phyloP scores from a whole-genome alignment of 2,797 vertebrate species.

The Anabas testudineus region DNA sequence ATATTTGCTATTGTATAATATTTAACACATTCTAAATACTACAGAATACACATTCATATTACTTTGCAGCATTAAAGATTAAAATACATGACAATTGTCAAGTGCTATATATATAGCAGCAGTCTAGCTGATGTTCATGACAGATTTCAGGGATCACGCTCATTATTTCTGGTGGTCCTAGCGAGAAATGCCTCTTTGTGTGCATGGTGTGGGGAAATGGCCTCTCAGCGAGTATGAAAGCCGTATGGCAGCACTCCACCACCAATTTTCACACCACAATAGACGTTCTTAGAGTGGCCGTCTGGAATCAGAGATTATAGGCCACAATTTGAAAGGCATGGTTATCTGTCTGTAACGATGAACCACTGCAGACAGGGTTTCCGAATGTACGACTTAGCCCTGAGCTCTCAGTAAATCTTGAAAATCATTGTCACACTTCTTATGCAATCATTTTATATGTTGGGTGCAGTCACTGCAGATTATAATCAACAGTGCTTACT shows the following conservation, averaged over 20 bases:
- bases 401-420: slow-evolving; percentile 26
- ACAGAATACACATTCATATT: no score
- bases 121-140: background rate
- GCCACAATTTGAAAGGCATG: slow-evolving; percentile 22
- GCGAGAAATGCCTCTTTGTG: slow-evolving; percentile 12
- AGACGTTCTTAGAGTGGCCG: slow-evolving; percentile 5
- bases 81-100: no score
- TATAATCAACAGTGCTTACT: slow-evolving; percentile 7
- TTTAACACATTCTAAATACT: no score
- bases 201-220: background rate
- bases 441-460: slow-evolving; percentile 21
- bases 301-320: slow-evolving; percentile 36
- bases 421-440: slow-evolving; percentile 19
- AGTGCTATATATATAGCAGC: no score
- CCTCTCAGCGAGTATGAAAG: slow-evolving; percentile 21
- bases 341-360: slow-evolving; percentile 8
- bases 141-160: background rate
- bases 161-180: slow-evolving; percentile 1
- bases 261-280: slow-evolving; percentile 39
- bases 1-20: no score
- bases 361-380: slow-evolving; percentile 19
- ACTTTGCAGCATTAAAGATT: no score
- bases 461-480: background rate
- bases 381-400: slow-evolving; percentile 1
- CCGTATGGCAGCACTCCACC: slow-evolving; percentile 21